A percentile compares a stretch with the other conserved stretches of the same genome.
These are phyloP conservation scores for Caenorhabditis remanei DNA, from an alignment of 1,140 invertebrate genomes.

Conservation along the genomic window DNA sequence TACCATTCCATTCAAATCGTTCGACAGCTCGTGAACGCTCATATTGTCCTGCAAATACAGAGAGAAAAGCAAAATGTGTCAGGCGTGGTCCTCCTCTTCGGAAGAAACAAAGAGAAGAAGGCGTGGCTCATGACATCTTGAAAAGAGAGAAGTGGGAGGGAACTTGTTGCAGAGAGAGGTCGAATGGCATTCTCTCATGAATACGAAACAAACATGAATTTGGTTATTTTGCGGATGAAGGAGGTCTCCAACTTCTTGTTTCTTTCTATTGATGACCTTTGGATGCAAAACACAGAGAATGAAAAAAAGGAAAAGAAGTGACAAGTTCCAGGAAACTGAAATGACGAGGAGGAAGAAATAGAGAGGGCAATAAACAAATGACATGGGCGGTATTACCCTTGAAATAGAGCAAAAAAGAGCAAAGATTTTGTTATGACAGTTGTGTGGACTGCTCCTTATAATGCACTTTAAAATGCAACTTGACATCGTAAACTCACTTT, in stretches of 20 bases:
- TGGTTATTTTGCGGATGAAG: background rate
- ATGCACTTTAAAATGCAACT: too few relatives aligned
- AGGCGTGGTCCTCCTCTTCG: background rate
- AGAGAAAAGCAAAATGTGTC: background rate
- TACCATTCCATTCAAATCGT: background rate
- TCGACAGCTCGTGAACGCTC: background rate
- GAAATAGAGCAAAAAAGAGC: background rate
- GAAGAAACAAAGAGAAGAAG: background rate
- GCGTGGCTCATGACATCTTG: conserved; percentile 18
- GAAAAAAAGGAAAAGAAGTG: background rate
- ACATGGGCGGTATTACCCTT: background rate
- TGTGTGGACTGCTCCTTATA: background rate
- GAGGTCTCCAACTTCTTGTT: background rate
- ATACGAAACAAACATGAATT: conserved; percentile 51
- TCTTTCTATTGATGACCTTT: conserved; percentile 28
- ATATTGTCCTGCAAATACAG: background rate
- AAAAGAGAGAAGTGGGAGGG: background rate
- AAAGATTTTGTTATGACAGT: background rate
- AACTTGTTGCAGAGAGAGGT: conserved; percentile 1
- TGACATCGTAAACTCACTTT: too few relatives aligned
- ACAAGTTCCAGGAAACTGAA: conserved; percentile 27
- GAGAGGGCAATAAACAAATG: background rate
- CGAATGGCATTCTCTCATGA: conserved; percentile 46
- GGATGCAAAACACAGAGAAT: background rate
- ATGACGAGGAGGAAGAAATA: too few relatives aligned